A percentile compares a stretch with the other conserved stretches of the same genome.
These are phyloP conservation scores for Eolophus roseicapilla DNA, from an alignment of 2,113 vertebrate species.

Conservation along the genomic window DNA sequence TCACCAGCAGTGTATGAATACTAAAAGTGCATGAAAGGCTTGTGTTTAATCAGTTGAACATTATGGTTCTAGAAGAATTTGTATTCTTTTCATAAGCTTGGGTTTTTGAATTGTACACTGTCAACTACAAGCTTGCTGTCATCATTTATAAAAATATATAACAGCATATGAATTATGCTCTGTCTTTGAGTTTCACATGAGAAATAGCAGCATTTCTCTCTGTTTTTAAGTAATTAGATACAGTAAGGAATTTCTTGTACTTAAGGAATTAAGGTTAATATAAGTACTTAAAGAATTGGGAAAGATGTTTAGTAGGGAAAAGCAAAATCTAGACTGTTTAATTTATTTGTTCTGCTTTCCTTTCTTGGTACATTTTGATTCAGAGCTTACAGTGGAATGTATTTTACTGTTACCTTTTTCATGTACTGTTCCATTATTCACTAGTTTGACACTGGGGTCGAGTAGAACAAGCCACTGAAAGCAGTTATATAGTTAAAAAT, in stretches of 20 bases:
- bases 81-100: not conserved
- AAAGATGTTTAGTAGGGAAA: not conserved
- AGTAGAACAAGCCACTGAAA: not conserved
- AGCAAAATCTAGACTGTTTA: not conserved
- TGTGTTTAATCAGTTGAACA: not conserved
- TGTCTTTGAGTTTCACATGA: not conserved
- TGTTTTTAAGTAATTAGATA: not conserved
- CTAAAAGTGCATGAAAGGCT: not conserved
- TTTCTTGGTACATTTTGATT: not conserved
- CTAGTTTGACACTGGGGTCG: not conserved
- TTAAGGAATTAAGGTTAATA: not conserved
- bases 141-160: not conserved
- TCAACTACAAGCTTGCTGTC: not conserved
- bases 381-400: not conserved
- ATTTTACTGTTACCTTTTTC: not conserved
- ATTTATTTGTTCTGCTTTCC: not conserved
- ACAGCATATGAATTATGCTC: not conserved
- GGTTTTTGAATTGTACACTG: not conserved
- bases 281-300: not conserved
- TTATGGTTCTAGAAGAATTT: not conserved
- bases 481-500: not conserved
- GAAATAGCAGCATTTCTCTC: not conserved
- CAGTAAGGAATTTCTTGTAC: not conserved
- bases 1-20: not conserved
- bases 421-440: not conserved